Conservation (phyloP, 2,888 invertebrate species). For the Trachelus stipa region DNA sequence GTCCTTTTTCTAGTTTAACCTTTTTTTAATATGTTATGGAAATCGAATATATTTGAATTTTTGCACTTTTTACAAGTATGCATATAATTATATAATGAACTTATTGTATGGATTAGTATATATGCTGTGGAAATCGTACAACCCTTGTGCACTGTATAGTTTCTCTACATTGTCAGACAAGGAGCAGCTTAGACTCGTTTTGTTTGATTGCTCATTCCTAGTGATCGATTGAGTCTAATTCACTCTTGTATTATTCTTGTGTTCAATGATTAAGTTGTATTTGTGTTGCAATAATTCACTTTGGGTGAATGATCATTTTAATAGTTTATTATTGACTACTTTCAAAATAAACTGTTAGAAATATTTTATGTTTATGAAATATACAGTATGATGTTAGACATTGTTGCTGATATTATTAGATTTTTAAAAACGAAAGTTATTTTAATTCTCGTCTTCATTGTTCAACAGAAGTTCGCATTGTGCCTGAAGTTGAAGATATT, state of each 20-base stretch:
- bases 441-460: slow-evolving; percentile 3
- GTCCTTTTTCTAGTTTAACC: neutral
- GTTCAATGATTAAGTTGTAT: neutral
- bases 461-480: slow-evolving; percentile 12
- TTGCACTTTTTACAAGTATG: neutral
- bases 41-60: neutral
- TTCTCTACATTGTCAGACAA: too few relatives aligned
- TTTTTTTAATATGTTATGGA: neutral
- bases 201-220: neutral
- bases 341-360: too few relatives aligned
- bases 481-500: neutral
- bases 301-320: neutral
- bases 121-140: neutral
- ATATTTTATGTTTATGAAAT: neutral
- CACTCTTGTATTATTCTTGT: neutral
- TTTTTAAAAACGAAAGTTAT: neutral
- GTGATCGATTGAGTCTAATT: neutral
- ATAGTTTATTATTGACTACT: too few relatives aligned
- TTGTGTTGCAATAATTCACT: neutral
- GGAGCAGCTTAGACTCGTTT: too few relatives aligned
- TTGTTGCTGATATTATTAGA: neutral
- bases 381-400: neutral
- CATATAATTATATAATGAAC: neutral
- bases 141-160: too few relatives aligned
- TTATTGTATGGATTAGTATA: neutral